These are phyloP conservation scores for Teleiodes luculella DNA, from an alignment of 2,888 invertebrate genomes.

Conservation along the genomic window DNA sequence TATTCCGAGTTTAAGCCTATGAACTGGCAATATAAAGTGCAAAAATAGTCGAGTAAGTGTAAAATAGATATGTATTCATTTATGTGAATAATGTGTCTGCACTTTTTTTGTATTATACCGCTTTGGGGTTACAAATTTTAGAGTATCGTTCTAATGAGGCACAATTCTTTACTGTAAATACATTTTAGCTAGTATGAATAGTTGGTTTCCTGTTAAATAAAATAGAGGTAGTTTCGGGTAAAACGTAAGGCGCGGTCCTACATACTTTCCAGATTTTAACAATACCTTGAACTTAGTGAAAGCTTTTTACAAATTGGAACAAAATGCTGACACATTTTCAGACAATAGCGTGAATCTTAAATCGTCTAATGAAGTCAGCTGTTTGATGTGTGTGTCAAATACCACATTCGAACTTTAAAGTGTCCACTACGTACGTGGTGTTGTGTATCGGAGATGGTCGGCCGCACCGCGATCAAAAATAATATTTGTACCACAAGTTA, in stretches of 20 bases:
- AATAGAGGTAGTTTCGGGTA: slow-evolving; percentile 7
- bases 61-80: slow-evolving; percentile 67
- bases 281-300: neutral
- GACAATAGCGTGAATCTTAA: too few relatives aligned
- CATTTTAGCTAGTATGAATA: slow-evolving; percentile 63
- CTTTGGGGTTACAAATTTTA: slow-evolving; percentile 61
- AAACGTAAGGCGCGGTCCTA: neutral
- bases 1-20: slow-evolving; percentile 76
- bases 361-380: too few relatives aligned
- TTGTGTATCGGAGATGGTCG: too few relatives aligned
- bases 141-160: slow-evolving; percentile 65
- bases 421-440: too few relatives aligned
- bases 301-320: neutral
- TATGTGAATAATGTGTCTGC: slow-evolving; percentile 73
- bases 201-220: slow-evolving; percentile 50
- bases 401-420: too few relatives aligned
- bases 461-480: slow-evolving; percentile 13
- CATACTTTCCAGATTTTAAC: neutral
- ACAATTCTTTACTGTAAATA: slow-evolving; percentile 76
- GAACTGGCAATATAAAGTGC: slow-evolving; percentile 75
- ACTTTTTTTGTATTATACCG: slow-evolving; percentile 68
- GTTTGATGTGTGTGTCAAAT: too few relatives aligned
- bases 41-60: slow-evolving; percentile 73
- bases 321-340: too few relatives aligned
- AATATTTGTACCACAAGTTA: too few relatives aligned